Base-by-base conservation (phyloP, 2,797 vertebrate genomes). In the Malacoraja senta region DNA sequence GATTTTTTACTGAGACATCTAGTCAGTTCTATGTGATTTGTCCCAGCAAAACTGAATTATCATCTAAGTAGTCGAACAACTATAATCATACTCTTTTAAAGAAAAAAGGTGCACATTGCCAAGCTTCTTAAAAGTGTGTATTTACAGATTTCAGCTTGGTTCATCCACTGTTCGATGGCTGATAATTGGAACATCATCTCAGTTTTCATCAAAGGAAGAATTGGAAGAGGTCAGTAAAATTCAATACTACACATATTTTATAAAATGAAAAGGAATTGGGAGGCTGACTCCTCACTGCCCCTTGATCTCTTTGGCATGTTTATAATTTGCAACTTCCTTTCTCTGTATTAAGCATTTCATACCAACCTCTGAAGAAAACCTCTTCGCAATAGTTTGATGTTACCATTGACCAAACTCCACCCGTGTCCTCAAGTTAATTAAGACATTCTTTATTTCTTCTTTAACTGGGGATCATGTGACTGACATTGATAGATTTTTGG, bases 121-220 rank as follows among this genome's bases (percentile, higher is more conserved):
- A 26, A 29, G 61, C 9, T 7, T 61, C 8, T 38, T 8, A 91
- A 74, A 71, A 26, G 2, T 92, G 26, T 38, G 44, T 76, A 44
- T 76, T 53, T 74, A 32, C 95, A 97, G 96, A 94, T 97, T 97
- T 95, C 96, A 96, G 35, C 94, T 97, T 95, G 96, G 96, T 79
- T 97, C 97, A 72, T 96, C 93, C 94, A 95, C 95, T 81, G 96
- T 97, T 72, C 95, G 96, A 95, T 93, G 19, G 80, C 96, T 97
- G 93, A 93, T 97, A 72, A 94, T 95, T 93, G 95, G 96, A 32
- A 96, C 96, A 92, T 96, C 96, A 26, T 93, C 94, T 83, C 95
- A 96, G 17, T 98, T 98, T 95, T 97, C 96, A 93, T 97, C 95
- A 90, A 95, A 94, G 86, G 96, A 97, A 80, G 96, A 97, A 61